A percentile compares a stretch with the other conserved stretches of the same genome.
phyloP scores from a whole-genome alignment of 1,140 invertebrate genomes.

The Eupeodes corollae region DNA sequence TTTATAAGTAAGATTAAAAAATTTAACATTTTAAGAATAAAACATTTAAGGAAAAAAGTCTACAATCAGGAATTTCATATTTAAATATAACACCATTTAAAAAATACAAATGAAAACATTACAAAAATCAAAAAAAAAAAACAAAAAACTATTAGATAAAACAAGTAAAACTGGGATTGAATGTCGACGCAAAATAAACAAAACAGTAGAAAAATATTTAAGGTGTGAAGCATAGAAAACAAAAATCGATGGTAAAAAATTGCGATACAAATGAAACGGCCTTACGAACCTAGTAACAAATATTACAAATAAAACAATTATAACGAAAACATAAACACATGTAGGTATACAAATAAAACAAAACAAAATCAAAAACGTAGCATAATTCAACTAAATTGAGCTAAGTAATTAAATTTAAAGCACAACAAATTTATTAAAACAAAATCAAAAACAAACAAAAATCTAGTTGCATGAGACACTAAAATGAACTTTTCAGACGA shows the following conservation, averaged over 20 bases:
- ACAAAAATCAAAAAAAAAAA: no score
- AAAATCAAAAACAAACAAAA: slow-evolving; percentile 1
- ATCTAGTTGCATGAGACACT: slow-evolving; percentile 3
- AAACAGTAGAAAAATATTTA: neutral
- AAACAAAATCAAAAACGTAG: slow-evolving; percentile 14
- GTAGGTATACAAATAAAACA: neutral
- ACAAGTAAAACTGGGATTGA: neutral
- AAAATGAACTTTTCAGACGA: slow-evolving; percentile 9
- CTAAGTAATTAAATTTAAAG: slow-evolving; percentile 1
- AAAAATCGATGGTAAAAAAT: neutral
- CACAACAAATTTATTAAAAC: neutral
- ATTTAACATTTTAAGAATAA: no score
- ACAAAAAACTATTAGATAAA: no score
- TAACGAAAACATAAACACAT: neutral
- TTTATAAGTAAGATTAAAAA: neutral
- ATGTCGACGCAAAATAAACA: neutral
- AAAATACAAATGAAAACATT: no score
- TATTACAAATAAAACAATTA: neutral
- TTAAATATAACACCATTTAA: neutral
- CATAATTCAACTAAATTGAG: slow-evolving; percentile 11
- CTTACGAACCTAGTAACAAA: neutral
- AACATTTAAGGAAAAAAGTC: neutral
- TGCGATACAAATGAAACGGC: neutral
- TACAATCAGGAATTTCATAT: neutral
- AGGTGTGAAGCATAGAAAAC: no score